A percentile compares a stretch with the other conserved stretches of the same genome.
Evolutionary conservation across 2,113 vertebrate species (phyloP).

Genomic region (Hydrochoerus hydrochaeris): DNA sequence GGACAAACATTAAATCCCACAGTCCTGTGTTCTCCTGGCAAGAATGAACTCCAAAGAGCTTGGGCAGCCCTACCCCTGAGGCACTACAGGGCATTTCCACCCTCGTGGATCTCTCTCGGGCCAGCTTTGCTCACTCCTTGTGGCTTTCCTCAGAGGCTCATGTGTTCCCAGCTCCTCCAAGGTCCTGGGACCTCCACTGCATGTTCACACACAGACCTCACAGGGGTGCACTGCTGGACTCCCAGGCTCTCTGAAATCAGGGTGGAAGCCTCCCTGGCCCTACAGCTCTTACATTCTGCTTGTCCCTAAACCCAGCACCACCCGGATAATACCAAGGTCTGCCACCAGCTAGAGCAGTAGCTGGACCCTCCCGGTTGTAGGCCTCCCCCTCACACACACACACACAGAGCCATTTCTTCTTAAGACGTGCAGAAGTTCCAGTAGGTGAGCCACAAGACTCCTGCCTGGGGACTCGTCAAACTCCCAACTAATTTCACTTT

Average conservation of each 20-base stretch:
- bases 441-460: neutral
- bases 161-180: neutral
- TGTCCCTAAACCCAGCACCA: neutral
- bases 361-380: neutral
- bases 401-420: neutral
- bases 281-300: neutral
- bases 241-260: neutral
- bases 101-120: neutral
- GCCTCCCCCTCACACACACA: neutral
- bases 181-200: neutral
- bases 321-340: neutral
- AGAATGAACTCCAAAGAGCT: neutral
- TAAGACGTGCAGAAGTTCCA: neutral
- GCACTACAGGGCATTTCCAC: neutral
- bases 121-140: neutral
- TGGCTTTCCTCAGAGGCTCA: neutral
- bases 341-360: neutral
- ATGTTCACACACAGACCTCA: neutral
- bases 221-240: neutral
- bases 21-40: neutral
- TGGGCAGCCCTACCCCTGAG: neutral
- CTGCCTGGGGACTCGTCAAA: neutral
- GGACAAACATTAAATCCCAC: neutral
- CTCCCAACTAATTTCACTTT: neutral
- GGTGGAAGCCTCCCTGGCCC: neutral